Conservation (phyloP, 2,888 invertebrate species). For the Allacma fusca region DNA sequence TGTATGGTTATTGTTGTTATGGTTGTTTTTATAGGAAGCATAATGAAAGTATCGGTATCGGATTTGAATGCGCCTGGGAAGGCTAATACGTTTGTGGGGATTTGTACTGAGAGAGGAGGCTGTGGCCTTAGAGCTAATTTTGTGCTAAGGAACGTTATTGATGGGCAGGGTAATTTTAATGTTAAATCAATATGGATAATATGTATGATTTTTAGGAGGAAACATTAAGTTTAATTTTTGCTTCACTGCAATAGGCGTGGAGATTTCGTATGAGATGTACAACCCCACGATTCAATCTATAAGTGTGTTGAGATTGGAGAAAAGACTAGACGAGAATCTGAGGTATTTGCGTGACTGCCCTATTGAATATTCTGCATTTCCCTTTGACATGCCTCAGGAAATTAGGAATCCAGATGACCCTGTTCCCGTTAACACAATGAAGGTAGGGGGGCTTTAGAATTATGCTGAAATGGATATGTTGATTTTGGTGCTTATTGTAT, state of each 20-base stretch:
- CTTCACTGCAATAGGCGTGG: slow-evolving; percentile 66
- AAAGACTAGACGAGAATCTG: slow-evolving; percentile 87
- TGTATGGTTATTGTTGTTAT: slow-evolving; percentile 13
- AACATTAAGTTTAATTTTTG: not conserved
- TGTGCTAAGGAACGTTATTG: slow-evolving; percentile 89
- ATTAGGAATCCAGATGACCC: slow-evolving; percentile 77
- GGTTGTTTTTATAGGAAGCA: slow-evolving; percentile 72
- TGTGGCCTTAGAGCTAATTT: slow-evolving; percentile 86
- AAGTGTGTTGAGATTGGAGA: slow-evolving; percentile 90
- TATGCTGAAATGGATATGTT: not conserved
- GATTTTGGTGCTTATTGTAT: not conserved
- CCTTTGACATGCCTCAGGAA: slow-evolving; percentile 89
- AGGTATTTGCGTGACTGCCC: slow-evolving; percentile 89
- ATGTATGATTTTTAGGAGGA: not conserved
- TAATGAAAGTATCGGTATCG: slow-evolving; percentile 85
- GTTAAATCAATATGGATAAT: not conserved
- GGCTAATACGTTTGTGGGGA: slow-evolving; percentile 86
- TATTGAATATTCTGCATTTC: slow-evolving; percentile 90
- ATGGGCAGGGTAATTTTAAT: slow-evolving; percentile 76
- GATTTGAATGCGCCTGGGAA: slow-evolving; percentile 87
- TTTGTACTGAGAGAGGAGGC: slow-evolving; percentile 87
- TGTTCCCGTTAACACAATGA: slow-evolving; percentile 79
- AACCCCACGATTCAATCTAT: slow-evolving; percentile 90
- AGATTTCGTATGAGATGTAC: slow-evolving; percentile 85
- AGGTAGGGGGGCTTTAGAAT: too few species aligned